phyloP scores from a whole-genome alignment of 2,888 invertebrate species.

The Acleris holmiana region DNA sequence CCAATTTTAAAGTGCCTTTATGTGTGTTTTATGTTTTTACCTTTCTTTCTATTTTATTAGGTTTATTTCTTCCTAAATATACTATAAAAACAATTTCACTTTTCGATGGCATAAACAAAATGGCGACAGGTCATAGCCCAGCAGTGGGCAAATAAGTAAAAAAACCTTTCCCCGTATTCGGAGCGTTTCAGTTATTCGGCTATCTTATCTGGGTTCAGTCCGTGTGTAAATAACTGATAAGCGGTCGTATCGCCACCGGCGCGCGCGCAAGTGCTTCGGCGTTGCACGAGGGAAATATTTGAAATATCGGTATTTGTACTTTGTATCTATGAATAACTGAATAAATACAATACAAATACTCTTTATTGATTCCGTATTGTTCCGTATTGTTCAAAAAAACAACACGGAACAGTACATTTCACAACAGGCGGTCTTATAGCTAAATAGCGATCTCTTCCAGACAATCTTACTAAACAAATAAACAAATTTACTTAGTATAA shows the following conservation, averaged over 20 bases:
- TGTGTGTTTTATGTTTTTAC: too few species aligned
- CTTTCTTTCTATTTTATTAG: too few species aligned
- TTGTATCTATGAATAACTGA: slow-evolving; percentile 9
- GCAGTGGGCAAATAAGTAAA: background rate
- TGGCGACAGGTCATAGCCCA: background rate
- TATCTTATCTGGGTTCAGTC: slow-evolving; percentile 74
- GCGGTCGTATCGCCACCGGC: slow-evolving; percentile 44
- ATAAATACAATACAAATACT: too few species aligned
- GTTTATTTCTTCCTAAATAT: background rate
- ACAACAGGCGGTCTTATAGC: too few species aligned
- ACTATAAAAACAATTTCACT: background rate
- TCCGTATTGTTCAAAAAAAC: too few species aligned
- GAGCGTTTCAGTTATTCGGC: slow-evolving; percentile 43
- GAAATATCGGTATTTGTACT: background rate
- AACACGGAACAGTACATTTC: too few species aligned
- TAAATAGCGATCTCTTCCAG: too few species aligned
- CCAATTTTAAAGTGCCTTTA: too few species aligned
- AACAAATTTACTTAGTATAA: too few species aligned
- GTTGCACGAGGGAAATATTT: background rate
- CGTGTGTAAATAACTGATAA: slow-evolving; percentile 77
- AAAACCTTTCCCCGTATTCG: background rate
- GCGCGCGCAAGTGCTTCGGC: slow-evolving; percentile 39
- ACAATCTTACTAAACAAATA: too few species aligned
- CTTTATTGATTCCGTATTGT: too few species aligned
- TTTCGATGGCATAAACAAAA: slow-evolving; percentile 1